Evolutionary conservation across 2,797 vertebrate genomes (phyloP).

Genomic region (Vespertilio murinus): DNA sequence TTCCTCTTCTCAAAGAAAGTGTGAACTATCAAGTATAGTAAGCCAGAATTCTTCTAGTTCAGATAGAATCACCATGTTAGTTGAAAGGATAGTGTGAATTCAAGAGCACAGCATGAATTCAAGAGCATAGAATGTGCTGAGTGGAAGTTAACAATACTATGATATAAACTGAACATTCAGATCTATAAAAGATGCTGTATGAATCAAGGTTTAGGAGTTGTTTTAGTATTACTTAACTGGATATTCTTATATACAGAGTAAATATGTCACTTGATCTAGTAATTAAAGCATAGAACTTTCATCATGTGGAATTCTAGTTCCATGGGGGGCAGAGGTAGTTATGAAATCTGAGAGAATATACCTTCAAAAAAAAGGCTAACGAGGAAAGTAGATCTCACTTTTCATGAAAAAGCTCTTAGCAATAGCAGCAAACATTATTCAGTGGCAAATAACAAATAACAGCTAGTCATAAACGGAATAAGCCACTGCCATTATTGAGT

Average conservation of each 20-base stretch:
- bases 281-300: neutral
- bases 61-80: too few relatives aligned
- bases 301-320: neutral
- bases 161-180: accelerated
- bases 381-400: neutral
- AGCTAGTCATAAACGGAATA: neutral
- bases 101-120: neutral
- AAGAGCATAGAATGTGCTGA: accelerated
- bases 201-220: neutral
- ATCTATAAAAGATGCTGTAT: neutral
- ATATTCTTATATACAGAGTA: neutral
- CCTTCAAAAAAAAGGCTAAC: neutral
- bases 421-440: neutral
- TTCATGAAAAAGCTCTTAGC: neutral
- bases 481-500: neutral
- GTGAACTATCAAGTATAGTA: neutral
- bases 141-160: neutral
- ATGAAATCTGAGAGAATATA: neutral
- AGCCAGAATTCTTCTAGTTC: neutral
- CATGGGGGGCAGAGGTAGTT: neutral
- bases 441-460: neutral
- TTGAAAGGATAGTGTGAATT: neutral
- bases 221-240: neutral
- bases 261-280: neutral
- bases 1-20: slow-evolving; percentile 27